Evolutionary conservation across 1,140 invertebrate genomes (phyloP), one percentile per base, ranked within the genome.

Genomic region (Spodoptera litura): DNA sequence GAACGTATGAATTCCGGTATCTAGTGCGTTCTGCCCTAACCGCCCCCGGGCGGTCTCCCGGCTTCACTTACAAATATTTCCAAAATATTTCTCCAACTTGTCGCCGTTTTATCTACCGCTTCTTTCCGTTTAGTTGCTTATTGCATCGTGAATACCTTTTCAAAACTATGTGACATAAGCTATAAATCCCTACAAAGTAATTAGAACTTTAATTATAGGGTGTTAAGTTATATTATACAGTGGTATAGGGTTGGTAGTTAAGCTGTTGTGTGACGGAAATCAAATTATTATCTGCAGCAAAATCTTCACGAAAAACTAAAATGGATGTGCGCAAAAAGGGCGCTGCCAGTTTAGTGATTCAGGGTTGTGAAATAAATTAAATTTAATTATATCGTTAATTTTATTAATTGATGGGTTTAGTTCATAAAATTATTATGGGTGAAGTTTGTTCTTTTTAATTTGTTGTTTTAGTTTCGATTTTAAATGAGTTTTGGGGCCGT

Each of bases 21-120:
- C 44, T 80, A 25, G 61, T 68, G 59, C 52, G 25, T 25, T 20
- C 38, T 58, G 15, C 68, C 62, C 72, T 38, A 77, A 81, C 81
- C 85, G 83, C 86, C 85, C 85, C 79, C 76, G 81, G 86, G 86
- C 83, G 84, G 86, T 79, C 81, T 62, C 61, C 86, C 87, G 86
- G 89, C 85, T 81, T 90, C 86, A 86, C 91, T 91, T 88, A 94
- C 92, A 94, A 94, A 94, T 94, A 93, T 94, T 94, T 94, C 91
- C 89, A 88, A 93, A 94, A 94, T 94, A 93, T 94, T 94, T 94
- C 93, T 91, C 87, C 90, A 94, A 94, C 93, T 93, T 93, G 91
- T 89, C 90, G 89, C 86, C 87, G 80, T 93, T 94, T 94, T 90
- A 93, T 93, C 93, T 90, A 88, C 91, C 89, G 92, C 92, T 93